Percentiles rank a stretch among this genome's conserved stretches.
Evolutionary conservation across 2,113 vertebrate genomes (phyloP).

Genomic region (Myxocyprinus asiaticus): DNA sequence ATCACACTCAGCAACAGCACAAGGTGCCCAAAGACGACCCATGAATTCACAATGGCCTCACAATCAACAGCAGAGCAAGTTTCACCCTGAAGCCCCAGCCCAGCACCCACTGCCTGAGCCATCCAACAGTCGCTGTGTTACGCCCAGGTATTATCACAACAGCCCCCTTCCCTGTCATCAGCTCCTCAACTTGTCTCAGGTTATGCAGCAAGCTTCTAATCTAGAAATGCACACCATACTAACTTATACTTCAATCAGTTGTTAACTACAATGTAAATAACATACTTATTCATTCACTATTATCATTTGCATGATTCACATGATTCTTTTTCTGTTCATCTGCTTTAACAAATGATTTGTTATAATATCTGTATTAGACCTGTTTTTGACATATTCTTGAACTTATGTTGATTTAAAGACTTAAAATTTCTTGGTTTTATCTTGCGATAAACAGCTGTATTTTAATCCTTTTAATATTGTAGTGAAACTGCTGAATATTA

Average conservation of each 20-base stretch:
- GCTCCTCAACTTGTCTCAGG: background rate
- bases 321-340: too few species aligned
- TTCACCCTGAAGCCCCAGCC: background rate
- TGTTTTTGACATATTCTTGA: too few species aligned
- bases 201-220: background rate
- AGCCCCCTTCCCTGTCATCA: background rate
- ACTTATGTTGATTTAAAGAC: background rate
- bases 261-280: too few species aligned
- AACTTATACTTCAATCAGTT: background rate
- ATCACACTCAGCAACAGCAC: background rate
- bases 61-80: background rate
- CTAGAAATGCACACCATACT: background rate
- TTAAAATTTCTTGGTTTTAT: background rate
- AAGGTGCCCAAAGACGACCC: background rate
- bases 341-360: too few species aligned
- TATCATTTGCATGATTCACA: background rate
- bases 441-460: too few species aligned
- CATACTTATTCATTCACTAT: background rate
- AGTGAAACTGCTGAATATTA: background rate
- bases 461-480: too few species aligned
- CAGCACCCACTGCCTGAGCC: background rate
- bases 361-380: too few species aligned
- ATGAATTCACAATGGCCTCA: background rate
- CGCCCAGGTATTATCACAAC: background rate
- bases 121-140: background rate